A percentile compares a stretch with the other conserved stretches of the same genome.
Evolutionary conservation across 2,888 invertebrate species (phyloP).

Genomic region (Noctua janthina): DNA sequence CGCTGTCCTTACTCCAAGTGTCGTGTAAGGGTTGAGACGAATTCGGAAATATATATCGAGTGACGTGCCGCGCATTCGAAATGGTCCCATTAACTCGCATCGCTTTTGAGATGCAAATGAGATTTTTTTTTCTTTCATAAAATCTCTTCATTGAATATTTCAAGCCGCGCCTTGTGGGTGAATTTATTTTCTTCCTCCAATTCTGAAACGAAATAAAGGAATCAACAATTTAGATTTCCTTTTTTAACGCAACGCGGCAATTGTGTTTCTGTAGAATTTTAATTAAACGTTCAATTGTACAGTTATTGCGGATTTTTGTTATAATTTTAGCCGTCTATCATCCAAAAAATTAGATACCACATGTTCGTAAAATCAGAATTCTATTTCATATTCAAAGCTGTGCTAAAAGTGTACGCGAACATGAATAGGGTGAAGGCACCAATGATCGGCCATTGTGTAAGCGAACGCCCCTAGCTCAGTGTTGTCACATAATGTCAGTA

Average conservation of each 20-base stretch:
- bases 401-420: constrained; percentile 67
- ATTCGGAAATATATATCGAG: constrained; percentile 72
- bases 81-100: constrained; percentile 85
- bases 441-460: constrained; percentile 85
- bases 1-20: constrained; percentile 73
- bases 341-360: constrained; percentile 53
- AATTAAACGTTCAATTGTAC: constrained; percentile 33
- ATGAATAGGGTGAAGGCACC: constrained; percentile 81
- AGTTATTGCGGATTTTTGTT: constrained; percentile 1
- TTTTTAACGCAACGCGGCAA: constrained; percentile 44
- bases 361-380: constrained; percentile 58
- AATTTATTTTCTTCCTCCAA: constrained; percentile 83
- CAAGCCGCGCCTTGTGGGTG: constrained; percentile 81
- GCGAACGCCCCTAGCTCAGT: constrained; percentile 79
- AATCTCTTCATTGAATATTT: constrained; percentile 89
- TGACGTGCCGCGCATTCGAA: constrained; percentile 87
- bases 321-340: constrained; percentile 30
- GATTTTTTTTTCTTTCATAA: constrained; percentile 85
- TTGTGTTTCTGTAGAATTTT: constrained; percentile 36
- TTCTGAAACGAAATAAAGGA: constrained; percentile 73
- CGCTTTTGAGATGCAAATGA: constrained; percentile 89
- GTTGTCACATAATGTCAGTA: constrained; percentile 89
- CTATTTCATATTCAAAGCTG: constrained; percentile 68
- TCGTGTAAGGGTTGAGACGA: constrained; percentile 85
- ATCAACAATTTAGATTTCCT: constrained; percentile 68